These are phyloP conservation scores for Mallotus villosus DNA, from an alignment of 2,797 vertebrate species.

Conservation along the genomic window DNA sequence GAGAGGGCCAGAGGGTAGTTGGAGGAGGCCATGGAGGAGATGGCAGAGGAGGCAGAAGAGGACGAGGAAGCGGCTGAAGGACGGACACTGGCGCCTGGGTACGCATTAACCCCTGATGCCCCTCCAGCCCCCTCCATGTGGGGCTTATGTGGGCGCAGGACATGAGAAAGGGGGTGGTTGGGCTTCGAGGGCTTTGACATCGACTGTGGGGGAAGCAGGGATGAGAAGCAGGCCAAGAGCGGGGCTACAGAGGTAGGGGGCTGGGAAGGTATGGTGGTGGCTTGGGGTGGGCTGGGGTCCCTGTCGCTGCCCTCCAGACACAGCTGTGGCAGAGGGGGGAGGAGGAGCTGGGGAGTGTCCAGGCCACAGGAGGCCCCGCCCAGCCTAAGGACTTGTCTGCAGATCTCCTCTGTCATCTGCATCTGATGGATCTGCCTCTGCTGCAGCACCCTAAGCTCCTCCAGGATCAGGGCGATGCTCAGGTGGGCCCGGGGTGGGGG, in stretches of 20 bases:
- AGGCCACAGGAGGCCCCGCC: constrained; percentile 73
- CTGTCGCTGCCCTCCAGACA: constrained; percentile 76
- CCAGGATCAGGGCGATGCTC: constrained; percentile 88
- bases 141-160: constrained; percentile 72
- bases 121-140: constrained; percentile 61
- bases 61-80: constrained; percentile 61
- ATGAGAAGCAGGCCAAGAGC: constrained; percentile 77
- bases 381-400: constrained; percentile 85
- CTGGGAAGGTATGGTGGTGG: constrained; percentile 42
- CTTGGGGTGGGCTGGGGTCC: constrained; percentile 52
- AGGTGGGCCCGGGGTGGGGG: constrained; percentile 73
- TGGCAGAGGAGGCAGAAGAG: constrained; percentile 50
- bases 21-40: constrained; percentile 59
- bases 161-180: constrained; percentile 68
- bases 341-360: constrained; percentile 70
- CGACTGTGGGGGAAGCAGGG: constrained; percentile 71
- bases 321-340: constrained; percentile 72
- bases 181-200: constrained; percentile 66
- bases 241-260: constrained; percentile 68
- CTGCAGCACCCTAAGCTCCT: constrained; percentile 87
- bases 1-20: constrained; percentile 68
- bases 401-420: constrained; percentile 94
- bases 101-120: constrained; percentile 51
- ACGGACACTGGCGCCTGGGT: constrained; percentile 57
- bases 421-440: constrained; percentile 92